Evolutionary conservation across 2,113 vertebrate genomes (phyloP), one percentile per base, ranked within the genome.

Genomic region (Sapayoa aenigma): DNA sequence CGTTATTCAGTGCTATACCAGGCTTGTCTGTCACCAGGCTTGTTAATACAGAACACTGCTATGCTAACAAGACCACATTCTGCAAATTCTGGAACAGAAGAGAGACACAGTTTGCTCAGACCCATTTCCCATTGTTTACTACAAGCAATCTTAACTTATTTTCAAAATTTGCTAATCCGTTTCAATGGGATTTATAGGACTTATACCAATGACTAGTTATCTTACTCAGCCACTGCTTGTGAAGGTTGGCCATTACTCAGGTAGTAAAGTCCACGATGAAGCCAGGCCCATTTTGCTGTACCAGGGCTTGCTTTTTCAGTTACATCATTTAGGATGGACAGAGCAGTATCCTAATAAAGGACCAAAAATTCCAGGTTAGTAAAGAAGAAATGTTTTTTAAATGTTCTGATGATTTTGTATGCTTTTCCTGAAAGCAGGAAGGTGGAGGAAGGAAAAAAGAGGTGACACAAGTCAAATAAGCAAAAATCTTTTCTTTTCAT

Each of bases 201-300:
- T 76, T 72, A 74, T 89, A 85, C 9, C 47, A 82, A 47, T 22
- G 35, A 90, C 65, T 14, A 62, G 42, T 35, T 56, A 20, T 62
- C 98, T 98, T 99, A 99, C 99, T 99, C 99, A 65, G 98, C 89
- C 84, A 98, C 98, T 58, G 99, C 99, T 94, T 98, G 97, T 41
- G 98, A 98, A 50, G 99, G 98, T 47, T 99, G 98, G 65, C 98
- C 98, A 30, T 94, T 97, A 96, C 98, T 99, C 93, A 99, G 93
- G 95, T 99, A 98, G 96, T 99, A 98, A 3, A 99, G 98, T 20
- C 99, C 99, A 94, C 99, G 98, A 90, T 98, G 98, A 95, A 99
- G 98, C 99, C 99, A 99, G 42, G 99, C 99, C 99, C 99, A 99
- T 93, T 99, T 99, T 27, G 98, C 98, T 11, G 98, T 98, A 65